phyloP scores from a whole-genome alignment of 2,797 vertebrate genomes.

The Delichon dasypus region DNA sequence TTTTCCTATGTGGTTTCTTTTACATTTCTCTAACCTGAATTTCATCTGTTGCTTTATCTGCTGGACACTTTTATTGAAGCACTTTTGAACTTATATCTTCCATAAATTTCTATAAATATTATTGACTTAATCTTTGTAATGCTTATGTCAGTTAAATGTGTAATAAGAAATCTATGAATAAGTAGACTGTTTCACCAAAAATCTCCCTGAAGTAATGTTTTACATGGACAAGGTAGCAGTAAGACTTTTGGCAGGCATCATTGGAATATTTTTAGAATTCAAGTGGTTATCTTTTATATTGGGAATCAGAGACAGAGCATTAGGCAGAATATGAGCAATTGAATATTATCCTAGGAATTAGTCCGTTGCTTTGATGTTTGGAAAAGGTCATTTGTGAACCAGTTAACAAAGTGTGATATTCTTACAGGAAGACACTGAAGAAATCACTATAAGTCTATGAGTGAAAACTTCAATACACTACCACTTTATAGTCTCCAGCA shows the following conservation, averaged over 20 bases:
- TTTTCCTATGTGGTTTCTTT: not conserved
- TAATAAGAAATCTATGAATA: not conserved
- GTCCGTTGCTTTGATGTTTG: slow-evolving; percentile 19
- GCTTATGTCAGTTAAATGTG: not conserved
- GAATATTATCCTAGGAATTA: slow-evolving; percentile 1
- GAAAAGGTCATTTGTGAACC: not conserved
- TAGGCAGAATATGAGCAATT: not conserved
- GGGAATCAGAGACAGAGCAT: not conserved
- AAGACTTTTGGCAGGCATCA: not conserved
- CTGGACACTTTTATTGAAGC: not conserved
- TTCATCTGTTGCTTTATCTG: not conserved
- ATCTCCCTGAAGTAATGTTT: not conserved
- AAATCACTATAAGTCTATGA: not conserved
- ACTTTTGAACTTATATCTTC: not conserved
- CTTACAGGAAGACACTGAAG: not conserved
- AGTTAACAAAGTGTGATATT: not conserved
- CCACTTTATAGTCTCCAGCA: not conserved
- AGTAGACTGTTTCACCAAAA: not conserved
- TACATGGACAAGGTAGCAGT: not conserved
- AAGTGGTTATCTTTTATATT: not conserved
- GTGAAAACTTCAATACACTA: not conserved
- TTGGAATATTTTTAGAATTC: not conserved
- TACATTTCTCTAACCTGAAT: not conserved
- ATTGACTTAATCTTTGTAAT: not conserved
- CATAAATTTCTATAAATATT: not conserved